Evolutionary conservation across 1,140 invertebrate genomes (phyloP), one percentile per base, ranked within the genome.

Genomic region (Ceratitis capitata): DNA sequence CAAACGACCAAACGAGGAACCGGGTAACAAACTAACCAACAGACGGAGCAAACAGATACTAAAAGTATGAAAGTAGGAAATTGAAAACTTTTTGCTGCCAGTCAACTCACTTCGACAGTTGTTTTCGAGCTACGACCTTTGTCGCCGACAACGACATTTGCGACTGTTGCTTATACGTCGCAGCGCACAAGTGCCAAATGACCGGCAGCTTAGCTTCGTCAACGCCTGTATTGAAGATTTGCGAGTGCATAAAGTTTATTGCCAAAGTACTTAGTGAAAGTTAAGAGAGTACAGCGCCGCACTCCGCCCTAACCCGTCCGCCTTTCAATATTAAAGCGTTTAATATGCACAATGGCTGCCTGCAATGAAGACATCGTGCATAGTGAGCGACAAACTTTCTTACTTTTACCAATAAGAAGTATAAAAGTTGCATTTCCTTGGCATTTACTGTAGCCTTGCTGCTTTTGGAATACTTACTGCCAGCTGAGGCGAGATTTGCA

Each of bases 161-260:
- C 7, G 7, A n/a, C 10, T 78, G 39, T 78, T 78, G n/a, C 69
- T 32, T 78, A 78, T 78, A 78, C 69, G 69, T 39, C n/a, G 39
- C 45, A 39, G 35, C 69, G 26, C 26, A 23, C 32, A 78, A 78
- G 39, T 78, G 69, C 69, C 69, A 78, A 78, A 78, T 78, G 69
- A 39, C 16, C 69, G 39, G 69, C 69, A 45, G 69, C 69, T 45
- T 78, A 78, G 45, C 69, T 78, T 47, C 42, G 69, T 42, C 39
- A 78, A 78, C 69, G 69, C 69, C 39, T 78, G 69, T 23, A 42
- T 78, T 42, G 39, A 26, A 78, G 39, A 78, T 78, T 78, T 78
- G 69, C 23, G 45, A 39, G 26, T 23, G 69, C 69, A 78, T 42
- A 78, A 78, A 78, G 35, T 45, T 78, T 78, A 78, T 78, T 23